Evolutionary conservation across 2,113 vertebrate genomes (phyloP).

Genomic region (Rhea pennata): DNA sequence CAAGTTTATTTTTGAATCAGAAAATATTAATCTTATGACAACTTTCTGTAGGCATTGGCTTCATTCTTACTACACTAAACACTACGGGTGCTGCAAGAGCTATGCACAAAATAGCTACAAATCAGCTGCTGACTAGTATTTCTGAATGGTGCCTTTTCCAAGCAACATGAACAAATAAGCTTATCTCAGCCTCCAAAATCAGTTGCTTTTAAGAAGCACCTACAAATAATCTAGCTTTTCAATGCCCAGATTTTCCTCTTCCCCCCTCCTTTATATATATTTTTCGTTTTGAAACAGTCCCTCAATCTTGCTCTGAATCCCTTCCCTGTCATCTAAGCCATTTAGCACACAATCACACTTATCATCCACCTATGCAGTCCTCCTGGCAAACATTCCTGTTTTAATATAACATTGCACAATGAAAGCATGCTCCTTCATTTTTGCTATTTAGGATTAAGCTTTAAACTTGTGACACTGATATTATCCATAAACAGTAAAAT

Average conservation of each 20-base stretch:
- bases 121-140: neutral
- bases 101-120: neutral
- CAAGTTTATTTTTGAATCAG: neutral
- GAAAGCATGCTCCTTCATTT: neutral
- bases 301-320: neutral
- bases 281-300: neutral
- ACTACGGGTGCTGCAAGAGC: neutral
- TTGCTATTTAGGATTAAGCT: neutral
- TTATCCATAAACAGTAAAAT: neutral
- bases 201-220: neutral
- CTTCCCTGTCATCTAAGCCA: neutral
- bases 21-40: neutral
- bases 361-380: neutral
- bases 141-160: neutral
- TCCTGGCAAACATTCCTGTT: neutral
- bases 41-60: fast-evolving
- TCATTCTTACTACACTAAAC: neutral
- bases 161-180: neutral
- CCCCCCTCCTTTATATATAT: neutral
- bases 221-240: neutral
- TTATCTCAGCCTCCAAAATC: neutral
- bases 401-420: neutral
- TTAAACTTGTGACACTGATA: neutral
- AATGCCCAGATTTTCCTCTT: neutral
- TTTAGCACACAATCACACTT: neutral